These are phyloP conservation scores for Tiphia femorata DNA, from an alignment of 2,888 invertebrate genomes.

Conservation along the genomic window DNA sequence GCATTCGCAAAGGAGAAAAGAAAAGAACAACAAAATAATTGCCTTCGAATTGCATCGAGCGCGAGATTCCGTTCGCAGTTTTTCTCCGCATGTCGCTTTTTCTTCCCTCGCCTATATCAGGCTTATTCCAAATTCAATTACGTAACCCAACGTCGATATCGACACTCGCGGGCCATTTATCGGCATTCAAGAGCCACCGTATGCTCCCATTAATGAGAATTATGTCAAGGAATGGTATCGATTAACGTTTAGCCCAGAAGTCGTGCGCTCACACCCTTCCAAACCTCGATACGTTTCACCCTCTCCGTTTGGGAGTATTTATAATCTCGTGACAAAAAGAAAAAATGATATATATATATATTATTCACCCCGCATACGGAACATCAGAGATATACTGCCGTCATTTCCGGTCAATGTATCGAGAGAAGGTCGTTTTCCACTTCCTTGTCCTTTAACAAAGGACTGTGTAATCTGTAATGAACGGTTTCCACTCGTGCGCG, in stretches of 20 bases:
- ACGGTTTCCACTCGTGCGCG: too few species aligned
- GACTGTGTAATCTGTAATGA: too few species aligned
- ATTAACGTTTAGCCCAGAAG: constrained; percentile 45
- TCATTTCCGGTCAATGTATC: too few species aligned
- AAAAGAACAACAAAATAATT: background rate
- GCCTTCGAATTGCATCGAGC: too few species aligned
- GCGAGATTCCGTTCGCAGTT: background rate
- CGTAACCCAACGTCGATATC: constrained; percentile 22
- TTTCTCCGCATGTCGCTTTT: constrained; percentile 12
- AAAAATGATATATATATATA: background rate
- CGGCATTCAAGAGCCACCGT: constrained; percentile 16
- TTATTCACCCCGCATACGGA: too few species aligned
- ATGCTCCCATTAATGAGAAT: constrained; percentile 35
- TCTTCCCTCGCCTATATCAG: background rate
- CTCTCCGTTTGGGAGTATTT: constrained; percentile 6
- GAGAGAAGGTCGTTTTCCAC: too few species aligned
- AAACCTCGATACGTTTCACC: constrained; percentile 4
- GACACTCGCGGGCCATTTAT: constrained; percentile 21
- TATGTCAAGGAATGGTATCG: constrained; percentile 41
- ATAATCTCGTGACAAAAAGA: background rate
- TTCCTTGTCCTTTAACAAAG: too few species aligned
- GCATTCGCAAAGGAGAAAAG: background rate
- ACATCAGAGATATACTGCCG: too few species aligned
- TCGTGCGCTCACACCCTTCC: background rate
- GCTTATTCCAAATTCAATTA: constrained; percentile 49